Evolutionary conservation across 2,113 vertebrate genomes (phyloP).

Genomic region (Trogon surrucura): DNA sequence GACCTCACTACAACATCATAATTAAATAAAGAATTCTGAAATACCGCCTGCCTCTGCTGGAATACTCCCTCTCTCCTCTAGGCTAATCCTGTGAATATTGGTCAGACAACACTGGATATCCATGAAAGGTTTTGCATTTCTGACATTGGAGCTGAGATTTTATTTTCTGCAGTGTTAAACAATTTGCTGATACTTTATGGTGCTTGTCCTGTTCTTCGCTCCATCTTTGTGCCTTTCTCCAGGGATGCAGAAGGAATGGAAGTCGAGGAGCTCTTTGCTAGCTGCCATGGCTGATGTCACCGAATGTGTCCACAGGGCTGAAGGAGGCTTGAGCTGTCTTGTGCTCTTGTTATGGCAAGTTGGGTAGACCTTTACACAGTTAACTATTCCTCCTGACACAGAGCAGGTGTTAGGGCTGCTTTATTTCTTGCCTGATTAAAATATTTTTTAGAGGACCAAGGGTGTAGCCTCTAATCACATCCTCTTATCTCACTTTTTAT

Average conservation of each 20-base stretch:
- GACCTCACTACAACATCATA: not conserved
- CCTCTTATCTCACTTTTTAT: not conserved
- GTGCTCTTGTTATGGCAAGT: not conserved
- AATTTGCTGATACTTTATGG: not conserved
- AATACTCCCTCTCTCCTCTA: not conserved
- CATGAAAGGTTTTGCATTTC: not conserved
- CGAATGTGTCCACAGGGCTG: not conserved
- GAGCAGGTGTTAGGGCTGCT: not conserved
- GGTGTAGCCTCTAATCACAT: not conserved
- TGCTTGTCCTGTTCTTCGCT: not conserved
- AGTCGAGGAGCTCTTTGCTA: not conserved
- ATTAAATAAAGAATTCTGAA: conserved; percentile 54
- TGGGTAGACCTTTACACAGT: not conserved
- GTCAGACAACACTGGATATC: not conserved
- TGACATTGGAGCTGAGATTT: not conserved
- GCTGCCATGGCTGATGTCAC: not conserved
- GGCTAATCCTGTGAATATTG: not conserved
- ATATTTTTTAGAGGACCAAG: not conserved
- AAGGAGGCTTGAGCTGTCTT: not conserved
- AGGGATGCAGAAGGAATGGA: not conserved
- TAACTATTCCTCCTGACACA: not conserved
- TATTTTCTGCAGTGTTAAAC: not conserved
- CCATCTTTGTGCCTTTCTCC: not conserved
- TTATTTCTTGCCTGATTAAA: not conserved
- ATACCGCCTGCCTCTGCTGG: not conserved